Evolutionary conservation across 2,888 invertebrate species (phyloP).

Genomic region (Ophioninae sp.): DNA sequence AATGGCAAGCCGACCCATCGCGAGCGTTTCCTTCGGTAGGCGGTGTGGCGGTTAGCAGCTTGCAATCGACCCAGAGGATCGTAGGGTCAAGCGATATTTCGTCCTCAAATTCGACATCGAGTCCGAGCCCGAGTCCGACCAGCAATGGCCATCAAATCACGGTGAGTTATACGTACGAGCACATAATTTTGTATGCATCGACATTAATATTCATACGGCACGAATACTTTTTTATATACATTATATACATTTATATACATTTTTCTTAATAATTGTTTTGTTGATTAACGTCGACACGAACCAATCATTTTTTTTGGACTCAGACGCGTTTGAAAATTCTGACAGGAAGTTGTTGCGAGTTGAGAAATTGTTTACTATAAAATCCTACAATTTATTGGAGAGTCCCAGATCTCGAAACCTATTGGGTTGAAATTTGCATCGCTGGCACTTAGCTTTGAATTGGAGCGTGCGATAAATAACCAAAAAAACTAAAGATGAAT

Average conservation of each 20-base stretch:
- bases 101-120: slow-evolving; percentile 76
- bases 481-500: background rate
- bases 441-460: too few relatives aligned
- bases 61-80: slow-evolving; percentile 48
- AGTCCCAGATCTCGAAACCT: too few relatives aligned
- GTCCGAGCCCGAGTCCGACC: slow-evolving; percentile 78
- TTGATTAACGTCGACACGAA: too few relatives aligned
- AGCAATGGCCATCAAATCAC: slow-evolving; percentile 75
- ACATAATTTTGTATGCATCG: background rate
- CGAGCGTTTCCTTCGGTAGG: slow-evolving; percentile 79
- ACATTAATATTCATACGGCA: slow-evolving; percentile 19
- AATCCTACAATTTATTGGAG: too few relatives aligned
- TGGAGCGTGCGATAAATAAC: background rate
- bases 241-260: too few relatives aligned
- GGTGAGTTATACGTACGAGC: slow-evolving; percentile 68
- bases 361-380: too few relatives aligned
- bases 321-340: too few relatives aligned
- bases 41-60: slow-evolving; percentile 62
- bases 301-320: too few relatives aligned
- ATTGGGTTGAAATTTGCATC: too few relatives aligned
- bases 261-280: background rate
- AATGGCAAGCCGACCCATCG: slow-evolving; percentile 83
- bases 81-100: slow-evolving; percentile 56
- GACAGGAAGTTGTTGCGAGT: too few relatives aligned
- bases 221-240: background rate